Evolutionary conservation across 2,113 vertebrate species (phyloP), one percentile per base, ranked within the genome.

Genomic region (Galemys pyrenaicus): DNA sequence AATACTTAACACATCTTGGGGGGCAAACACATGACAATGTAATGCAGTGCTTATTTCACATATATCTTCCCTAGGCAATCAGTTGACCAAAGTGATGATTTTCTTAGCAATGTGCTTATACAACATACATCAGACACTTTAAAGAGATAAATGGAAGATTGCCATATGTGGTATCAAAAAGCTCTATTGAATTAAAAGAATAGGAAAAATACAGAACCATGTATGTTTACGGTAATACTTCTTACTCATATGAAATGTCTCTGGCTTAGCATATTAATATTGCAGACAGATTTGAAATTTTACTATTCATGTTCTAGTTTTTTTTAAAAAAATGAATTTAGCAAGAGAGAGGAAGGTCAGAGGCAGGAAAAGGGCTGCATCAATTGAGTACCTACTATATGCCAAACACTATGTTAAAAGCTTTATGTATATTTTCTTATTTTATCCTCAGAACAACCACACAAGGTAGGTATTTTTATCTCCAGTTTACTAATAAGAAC

Each of bases 161-260:
- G 30, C 39, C 78, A 44, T 16, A 28, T 26, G 64, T 81, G 32
- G n/a, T 35, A 16, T 8, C 62, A 91, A 93, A n/a, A 89, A 60
- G 90, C n/a, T 75, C 89, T 90, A 92, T 5, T 88, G 39, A 95
- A 74, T 86, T 94, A 73, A 96, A 84, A 12, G 3, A 62, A 70
- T 13, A 8, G 2, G 9, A 10, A 16, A 84, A 94, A 85, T 41
- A 65, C 1, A 88, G 68, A 81, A 94, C 67, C 4, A 44, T 58
- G 4, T 71, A 71, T 94, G 28, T 86, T 93, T 70, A 56, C 35
- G 46, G 17, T 75, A 87, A 11, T 75, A 24, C 5, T 86, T 83
- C 41, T 92, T 86, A 67, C 35, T 73, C 17, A 82, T 19, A 64
- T 82, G 9, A 96, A 95, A 92, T 44, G 5, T 6, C 46, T 84